phyloP scores from a whole-genome alignment of 2,888 invertebrate species.

The Limnephilus marmoratus region DNA sequence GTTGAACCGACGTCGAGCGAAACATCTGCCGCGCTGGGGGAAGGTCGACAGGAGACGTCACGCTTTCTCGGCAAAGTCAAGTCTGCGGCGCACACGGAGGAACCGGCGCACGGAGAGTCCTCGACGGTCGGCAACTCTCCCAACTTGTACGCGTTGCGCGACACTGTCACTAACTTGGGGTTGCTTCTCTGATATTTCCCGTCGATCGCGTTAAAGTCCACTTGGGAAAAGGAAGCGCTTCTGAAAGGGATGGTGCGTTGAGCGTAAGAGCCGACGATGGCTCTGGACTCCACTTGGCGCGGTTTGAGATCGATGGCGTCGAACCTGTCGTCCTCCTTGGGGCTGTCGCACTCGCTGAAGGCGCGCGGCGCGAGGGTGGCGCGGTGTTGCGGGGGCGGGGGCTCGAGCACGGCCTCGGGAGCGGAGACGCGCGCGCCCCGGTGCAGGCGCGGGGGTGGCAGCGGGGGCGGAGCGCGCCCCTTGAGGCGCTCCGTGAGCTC shows the following conservation, averaged over 20 bases:
- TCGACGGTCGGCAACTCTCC: background rate
- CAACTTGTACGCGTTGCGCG: constrained; percentile 36
- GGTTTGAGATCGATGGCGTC: constrained; percentile 76
- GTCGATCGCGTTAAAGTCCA: constrained; percentile 84
- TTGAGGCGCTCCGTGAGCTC: constrained; percentile 89
- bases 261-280: constrained; percentile 79
- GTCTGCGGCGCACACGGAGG: constrained; percentile 69
- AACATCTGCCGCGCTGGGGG: constrained; percentile 72
- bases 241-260: constrained; percentile 85
- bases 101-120: constrained; percentile 57
- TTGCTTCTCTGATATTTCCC: constrained; percentile 77
- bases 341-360: constrained; percentile 56
- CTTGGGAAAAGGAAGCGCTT: constrained; percentile 92
- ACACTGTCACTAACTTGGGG: constrained; percentile 62
- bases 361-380: constrained; percentile 75
- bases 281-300: constrained; percentile 79
- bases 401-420: constrained; percentile 72
- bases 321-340: constrained; percentile 69
- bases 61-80: constrained; percentile 69
- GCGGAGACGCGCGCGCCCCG: constrained; percentile 77
- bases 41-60: constrained; percentile 72
- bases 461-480: constrained; percentile 74
- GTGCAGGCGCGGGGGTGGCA: constrained; percentile 72
- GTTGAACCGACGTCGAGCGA: constrained; percentile 76
- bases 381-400: constrained; percentile 70